phyloP scores from a whole-genome alignment of 2,797 vertebrate species.

The Astyanax mexicanus region DNA sequence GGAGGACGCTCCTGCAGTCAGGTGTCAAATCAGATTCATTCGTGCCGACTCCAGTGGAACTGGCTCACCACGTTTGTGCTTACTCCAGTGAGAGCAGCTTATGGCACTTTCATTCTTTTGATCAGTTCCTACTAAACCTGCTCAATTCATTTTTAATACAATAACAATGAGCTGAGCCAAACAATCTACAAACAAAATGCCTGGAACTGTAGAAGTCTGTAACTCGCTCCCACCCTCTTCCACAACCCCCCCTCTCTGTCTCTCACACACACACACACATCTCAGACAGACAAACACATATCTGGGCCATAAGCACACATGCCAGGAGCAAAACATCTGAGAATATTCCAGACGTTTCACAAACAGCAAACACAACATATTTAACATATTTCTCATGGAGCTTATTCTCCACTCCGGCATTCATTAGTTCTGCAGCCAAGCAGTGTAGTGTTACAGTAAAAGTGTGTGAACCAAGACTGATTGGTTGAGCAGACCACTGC shows the following conservation, averaged over 20 bases:
- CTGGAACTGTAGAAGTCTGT: not conserved
- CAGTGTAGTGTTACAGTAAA: conserved; percentile 10
- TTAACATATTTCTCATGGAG: not conserved
- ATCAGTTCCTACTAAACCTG: not conserved
- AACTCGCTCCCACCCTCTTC: no score
- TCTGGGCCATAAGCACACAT: not conserved
- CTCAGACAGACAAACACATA: not conserved
- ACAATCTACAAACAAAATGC: not conserved
- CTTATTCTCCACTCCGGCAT: not conserved
- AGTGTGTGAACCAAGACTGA: not conserved
- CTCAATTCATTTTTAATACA: conserved; percentile 10
- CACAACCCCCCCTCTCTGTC: no score
- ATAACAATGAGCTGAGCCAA: not conserved
- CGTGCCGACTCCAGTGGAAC: conserved; percentile 25
- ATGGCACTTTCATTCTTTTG: not conserved
- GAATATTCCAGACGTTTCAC: not conserved
- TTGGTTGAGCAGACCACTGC: not conserved
- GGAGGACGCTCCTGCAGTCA: no score
- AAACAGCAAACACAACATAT: not conserved
- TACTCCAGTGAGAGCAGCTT: not conserved
- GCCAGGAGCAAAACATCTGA: not conserved
- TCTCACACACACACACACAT: not conserved
- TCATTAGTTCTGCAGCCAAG: conserved; percentile 12
- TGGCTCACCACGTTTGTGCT: not conserved
- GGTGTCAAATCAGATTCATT: not conserved